A percentile compares a stretch with the other conserved stretches of the same genome.
phyloP scores from a whole-genome alignment of 2,113 vertebrate species.

The Psophia crepitans region DNA sequence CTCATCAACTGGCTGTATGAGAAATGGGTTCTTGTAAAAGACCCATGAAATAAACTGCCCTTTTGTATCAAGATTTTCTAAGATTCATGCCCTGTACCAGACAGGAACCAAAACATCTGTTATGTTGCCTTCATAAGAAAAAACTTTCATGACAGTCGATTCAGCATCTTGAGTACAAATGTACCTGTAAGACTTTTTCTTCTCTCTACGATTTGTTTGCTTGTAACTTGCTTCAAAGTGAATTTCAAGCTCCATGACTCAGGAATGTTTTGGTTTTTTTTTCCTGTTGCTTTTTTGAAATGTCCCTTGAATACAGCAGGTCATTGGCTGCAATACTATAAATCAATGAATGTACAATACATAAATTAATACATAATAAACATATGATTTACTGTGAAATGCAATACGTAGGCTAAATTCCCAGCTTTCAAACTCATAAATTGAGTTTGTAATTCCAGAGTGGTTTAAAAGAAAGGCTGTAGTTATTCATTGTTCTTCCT shows the following conservation, averaged over 20 bases:
- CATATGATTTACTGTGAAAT: background rate
- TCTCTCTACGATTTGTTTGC: background rate
- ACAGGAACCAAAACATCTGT: background rate
- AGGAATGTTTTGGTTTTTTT: background rate
- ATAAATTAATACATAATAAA: background rate
- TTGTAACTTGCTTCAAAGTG: background rate
- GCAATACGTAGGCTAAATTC: background rate
- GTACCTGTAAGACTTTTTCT: background rate
- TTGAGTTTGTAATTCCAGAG: conserved; percentile 8
- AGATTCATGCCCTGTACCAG: background rate
- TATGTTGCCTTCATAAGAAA: background rate
- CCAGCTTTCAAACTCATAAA: conserved; percentile 15
- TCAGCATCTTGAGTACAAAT: background rate
- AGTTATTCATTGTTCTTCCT: conserved; percentile 23
- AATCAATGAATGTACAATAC: background rate
- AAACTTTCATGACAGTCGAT: background rate
- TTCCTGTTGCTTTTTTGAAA: background rate
- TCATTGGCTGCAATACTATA: background rate
- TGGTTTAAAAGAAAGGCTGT: background rate
- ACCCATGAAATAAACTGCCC: background rate
- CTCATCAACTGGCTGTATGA: background rate
- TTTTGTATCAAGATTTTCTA: background rate
- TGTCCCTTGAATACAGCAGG: background rate
- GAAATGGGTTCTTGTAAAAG: background rate
- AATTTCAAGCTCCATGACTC: background rate